These are phyloP conservation scores for Linurgus olivaceus DNA, from an alignment of 2,797 vertebrate genomes.

Conservation along the genomic window DNA sequence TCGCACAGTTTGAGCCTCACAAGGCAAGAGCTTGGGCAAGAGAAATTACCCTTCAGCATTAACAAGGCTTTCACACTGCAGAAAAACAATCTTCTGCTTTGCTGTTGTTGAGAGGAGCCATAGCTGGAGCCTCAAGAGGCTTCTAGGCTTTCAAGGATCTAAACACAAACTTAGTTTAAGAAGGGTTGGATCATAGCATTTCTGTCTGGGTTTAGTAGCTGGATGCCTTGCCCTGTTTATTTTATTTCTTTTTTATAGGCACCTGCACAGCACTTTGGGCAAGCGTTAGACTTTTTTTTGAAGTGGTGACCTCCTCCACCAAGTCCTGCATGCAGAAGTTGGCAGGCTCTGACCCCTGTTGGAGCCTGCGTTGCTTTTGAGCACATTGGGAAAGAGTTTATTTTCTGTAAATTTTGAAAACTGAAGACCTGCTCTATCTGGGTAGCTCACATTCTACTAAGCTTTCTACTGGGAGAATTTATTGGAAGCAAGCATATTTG, in stretches of 20 bases:
- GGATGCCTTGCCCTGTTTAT: background rate
- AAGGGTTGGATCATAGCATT: background rate
- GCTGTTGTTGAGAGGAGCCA: background rate
- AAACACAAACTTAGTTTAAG: background rate
- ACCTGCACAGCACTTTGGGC: background rate
- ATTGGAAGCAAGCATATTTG: slow-evolving; percentile 22
- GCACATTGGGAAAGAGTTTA: background rate
- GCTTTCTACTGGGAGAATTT: slow-evolving; percentile 9
- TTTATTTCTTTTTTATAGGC: background rate
- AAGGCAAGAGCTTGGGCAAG: background rate
- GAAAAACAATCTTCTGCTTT: background rate
- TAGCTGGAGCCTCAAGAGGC: background rate
- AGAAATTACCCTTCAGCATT: background rate
- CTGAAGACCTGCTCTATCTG: background rate
- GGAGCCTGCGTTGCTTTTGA: background rate
- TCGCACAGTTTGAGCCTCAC: background rate
- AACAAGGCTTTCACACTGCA: background rate
- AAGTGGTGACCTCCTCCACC: background rate
- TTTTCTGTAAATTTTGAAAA: background rate
- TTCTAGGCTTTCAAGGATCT: background rate
- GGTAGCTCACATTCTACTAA: background rate
- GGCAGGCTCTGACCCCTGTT: background rate
- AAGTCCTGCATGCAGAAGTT: background rate
- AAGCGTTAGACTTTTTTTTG: background rate
- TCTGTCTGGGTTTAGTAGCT: background rate